phyloP scores from a whole-genome alignment of 2,797 vertebrate species.

The Dendrocincla tyrannina region DNA sequence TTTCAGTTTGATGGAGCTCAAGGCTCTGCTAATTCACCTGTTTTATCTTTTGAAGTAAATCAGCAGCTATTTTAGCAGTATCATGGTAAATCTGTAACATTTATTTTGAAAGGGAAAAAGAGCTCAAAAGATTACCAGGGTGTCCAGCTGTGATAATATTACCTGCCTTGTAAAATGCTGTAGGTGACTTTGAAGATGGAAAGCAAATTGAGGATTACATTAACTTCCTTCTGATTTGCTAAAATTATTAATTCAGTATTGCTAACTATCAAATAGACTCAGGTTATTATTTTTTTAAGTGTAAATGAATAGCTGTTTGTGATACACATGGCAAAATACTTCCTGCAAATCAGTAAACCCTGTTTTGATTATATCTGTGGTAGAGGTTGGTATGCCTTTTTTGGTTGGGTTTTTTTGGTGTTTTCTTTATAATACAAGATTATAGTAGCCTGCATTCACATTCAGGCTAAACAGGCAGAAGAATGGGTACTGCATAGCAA shows the following conservation, averaged over 20 bases:
- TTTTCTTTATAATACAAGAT: not conserved
- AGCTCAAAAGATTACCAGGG: constrained; percentile 32
- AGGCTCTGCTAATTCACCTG: constrained; percentile 11
- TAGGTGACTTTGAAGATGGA: constrained; percentile 49
- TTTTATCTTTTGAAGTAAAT: not conserved
- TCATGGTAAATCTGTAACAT: not conserved
- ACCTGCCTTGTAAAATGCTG: constrained; percentile 34
- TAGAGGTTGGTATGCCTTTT: not conserved
- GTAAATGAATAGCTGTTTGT: not conserved
- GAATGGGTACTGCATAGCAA: not conserved
- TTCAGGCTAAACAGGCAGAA: not conserved
- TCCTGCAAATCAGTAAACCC: not conserved
- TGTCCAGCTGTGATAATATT: constrained; percentile 66
- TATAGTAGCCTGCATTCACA: not conserved
- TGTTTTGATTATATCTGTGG: not conserved
- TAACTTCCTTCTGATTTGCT: constrained; percentile 51
- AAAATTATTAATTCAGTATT: constrained; percentile 42
- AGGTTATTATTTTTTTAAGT: constrained; percentile 7
- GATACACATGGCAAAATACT: not conserved
- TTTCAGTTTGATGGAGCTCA: not conserved
- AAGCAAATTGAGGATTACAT: constrained; percentile 58
- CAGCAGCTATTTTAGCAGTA: constrained; percentile 22
- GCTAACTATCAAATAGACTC: not conserved
- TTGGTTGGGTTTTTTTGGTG: rapidly evolving
- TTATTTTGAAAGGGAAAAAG: constrained; percentile 31